Evolutionary conservation across 2,888 invertebrate species (phyloP), one percentile per base, ranked within the genome.

Genomic region (Atherix ibis): DNA sequence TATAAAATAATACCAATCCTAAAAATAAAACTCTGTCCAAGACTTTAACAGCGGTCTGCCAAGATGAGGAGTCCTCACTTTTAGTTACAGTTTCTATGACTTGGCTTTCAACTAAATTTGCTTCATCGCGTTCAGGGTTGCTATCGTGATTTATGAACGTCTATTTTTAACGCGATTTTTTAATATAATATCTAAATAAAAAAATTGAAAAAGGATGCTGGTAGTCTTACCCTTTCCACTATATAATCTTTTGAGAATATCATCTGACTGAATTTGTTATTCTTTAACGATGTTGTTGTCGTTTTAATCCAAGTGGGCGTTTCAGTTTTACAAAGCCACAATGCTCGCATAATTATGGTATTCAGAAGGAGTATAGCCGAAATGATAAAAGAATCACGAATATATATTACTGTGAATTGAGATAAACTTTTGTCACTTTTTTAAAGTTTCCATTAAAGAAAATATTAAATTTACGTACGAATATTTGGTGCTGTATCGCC

Each of bases 401-500:
- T 45, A 29, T 36, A 48, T 13, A 44, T 10, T 24, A 48, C 47
- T 49, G 32, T 41, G 42, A 38, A 33, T 28, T 28, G n/a, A n/a
- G n/a, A n/a, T n/a, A n/a, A n/a, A n/a, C n/a, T n/a, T n/a, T n/a
- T n/a, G n/a, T n/a, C n/a, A n/a, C n/a, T n/a, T n/a, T n/a, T n/a
- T n/a, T n/a, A n/a, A n/a, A n/a, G n/a, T n/a, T n/a, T n/a, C n/a
- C n/a, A n/a, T n/a, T n/a, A n/a, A n/a, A n/a, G n/a, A n/a, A n/a
- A n/a, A n/a, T n/a, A n/a, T n/a, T n/a, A n/a, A n/a, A n/a, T n/a
- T n/a, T n/a, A 38, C 57, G 56, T 54, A 70, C 71, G 40, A 44
- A 76, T 61, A 35, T 70, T 64, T 2, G 76, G 76, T 18, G 68
- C 62, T 12, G 65, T 65, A 2, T 63, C 54, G 35, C 74, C 73